These are phyloP conservation scores for Leucophenga maculata DNA, from an alignment of 2,888 invertebrate genomes.

Conservation along the genomic window DNA sequence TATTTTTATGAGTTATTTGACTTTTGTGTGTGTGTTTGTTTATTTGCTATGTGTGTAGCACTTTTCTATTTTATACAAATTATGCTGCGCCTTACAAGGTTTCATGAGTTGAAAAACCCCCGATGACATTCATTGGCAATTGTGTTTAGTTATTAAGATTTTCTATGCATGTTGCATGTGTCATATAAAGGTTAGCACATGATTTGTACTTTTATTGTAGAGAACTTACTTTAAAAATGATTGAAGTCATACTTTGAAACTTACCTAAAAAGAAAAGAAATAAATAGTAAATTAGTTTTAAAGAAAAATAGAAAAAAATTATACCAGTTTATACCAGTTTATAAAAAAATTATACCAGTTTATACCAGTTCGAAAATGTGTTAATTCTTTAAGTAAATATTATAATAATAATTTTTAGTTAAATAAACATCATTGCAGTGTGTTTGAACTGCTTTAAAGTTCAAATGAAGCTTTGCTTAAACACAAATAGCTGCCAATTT, in stretches of 20 bases:
- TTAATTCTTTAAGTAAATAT: too few species aligned
- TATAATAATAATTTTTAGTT: too few species aligned
- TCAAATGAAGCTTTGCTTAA: too few species aligned
- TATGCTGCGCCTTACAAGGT: conserved; percentile 5
- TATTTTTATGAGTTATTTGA: conserved; percentile 53
- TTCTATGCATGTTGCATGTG: neutral
- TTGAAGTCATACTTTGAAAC: conserved; percentile 29
- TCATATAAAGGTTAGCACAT: neutral
- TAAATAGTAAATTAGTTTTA: neutral
- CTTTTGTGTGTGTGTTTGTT: conserved; percentile 22
- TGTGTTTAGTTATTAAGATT: conserved; percentile 10
- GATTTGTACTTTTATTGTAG: neutral
- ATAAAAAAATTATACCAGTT: too few species aligned
- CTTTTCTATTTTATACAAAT: conserved; percentile 41
- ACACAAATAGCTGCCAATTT: neutral
- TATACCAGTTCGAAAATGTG: too few species aligned
- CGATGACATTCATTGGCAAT: conserved; percentile 49
- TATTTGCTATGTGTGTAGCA: conserved; percentile 35
- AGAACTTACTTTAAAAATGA: neutral
- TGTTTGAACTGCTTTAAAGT: too few species aligned
- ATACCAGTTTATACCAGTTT: too few species aligned
- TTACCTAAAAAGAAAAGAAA: conserved; percentile 41
- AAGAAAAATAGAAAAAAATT: too few species aligned
- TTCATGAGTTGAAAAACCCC: conserved; percentile 51
- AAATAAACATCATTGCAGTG: too few species aligned